Evolutionary conservation across 2,113 vertebrate species (phyloP), one percentile per base, ranked within the genome.

Genomic region (Bubo blakistoni): DNA sequence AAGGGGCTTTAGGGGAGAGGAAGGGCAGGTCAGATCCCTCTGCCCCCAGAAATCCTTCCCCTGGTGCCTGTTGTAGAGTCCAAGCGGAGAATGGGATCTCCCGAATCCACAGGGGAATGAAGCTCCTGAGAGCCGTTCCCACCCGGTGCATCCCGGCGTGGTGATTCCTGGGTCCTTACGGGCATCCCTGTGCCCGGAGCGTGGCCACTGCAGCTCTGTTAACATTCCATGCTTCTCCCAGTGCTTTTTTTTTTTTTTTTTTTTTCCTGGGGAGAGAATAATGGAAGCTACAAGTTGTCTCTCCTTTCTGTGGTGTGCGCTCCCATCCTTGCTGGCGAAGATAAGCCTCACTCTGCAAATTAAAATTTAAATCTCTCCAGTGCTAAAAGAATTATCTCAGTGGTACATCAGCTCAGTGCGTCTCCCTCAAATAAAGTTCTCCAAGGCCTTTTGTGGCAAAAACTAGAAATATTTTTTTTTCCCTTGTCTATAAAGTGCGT

Each of bases 311-410:
- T 5, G 0, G 29, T 3, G 1, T 36, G 34, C 3, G 8, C 85
- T 93, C 47, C 90, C 54, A 4, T 57, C 94, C 92, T 65, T 71
- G 95, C 93, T 0, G 1, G 80, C 11, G 2, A 4, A 95, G 97
- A 96, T 95, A 81, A 97, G 92, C 79, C 65, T 69, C 1, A 0
- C 80, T 92, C 72, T 72, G 76, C 93, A 97, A 93, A 96, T 95
- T 93, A 78, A 81, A 90, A 92, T 96, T 83, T 58, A 92, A 76
- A 71, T 88, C 86, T 94, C 76, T 61, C 88, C 19, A 42, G 22
- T 22, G 61, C 85, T 90, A 52, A 88, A 88, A 52, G 93, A 88
- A 67, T 93, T 88, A 90, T 96, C 96, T 83, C 38, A 1, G 32
- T n/a, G 80, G 67, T 61, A 2, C 70, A 95, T 97, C 95, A 66